Evolutionary conservation across 2,888 invertebrate genomes (phyloP).

Genomic region (Strigamia maritima): DNA sequence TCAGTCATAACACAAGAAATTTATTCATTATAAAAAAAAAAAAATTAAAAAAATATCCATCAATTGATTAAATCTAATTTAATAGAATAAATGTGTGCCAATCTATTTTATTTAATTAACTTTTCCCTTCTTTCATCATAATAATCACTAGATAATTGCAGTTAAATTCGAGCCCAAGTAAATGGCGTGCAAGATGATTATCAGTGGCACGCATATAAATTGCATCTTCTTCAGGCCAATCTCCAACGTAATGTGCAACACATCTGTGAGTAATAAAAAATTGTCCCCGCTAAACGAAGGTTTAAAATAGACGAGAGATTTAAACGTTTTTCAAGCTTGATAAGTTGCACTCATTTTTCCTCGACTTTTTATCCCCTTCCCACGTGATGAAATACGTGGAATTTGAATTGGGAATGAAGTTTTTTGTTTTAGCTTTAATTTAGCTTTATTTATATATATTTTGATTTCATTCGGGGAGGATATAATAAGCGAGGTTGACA

Average conservation of each 20-base stretch:
- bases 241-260: conserved; percentile 7
- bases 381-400: not conserved
- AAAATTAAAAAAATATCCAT: not conserved
- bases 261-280: conserved; percentile 19
- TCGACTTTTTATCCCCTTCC: not conserved
- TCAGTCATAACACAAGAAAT: not conserved
- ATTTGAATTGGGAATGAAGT: not conserved
- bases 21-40: not conserved
- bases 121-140: not conserved
- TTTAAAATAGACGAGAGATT: conserved; percentile 20
- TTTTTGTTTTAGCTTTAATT: not conserved
- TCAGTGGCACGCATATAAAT: conserved; percentile 19
- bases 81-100: not conserved
- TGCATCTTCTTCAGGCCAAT: conserved; percentile 19
- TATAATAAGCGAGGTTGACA: no score
- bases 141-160: not conserved
- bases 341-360: not conserved
- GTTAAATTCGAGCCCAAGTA: not conserved
- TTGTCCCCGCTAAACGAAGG: conserved; percentile 20
- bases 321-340: conserved; percentile 14
- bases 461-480: not conserved
- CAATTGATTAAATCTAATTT: not conserved
- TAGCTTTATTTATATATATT: not conserved
- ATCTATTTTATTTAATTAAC: no score
- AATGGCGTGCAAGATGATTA: conserved; percentile 20